phyloP scores from a whole-genome alignment of 2,797 vertebrate genomes.

The Chelmon rostratus region DNA sequence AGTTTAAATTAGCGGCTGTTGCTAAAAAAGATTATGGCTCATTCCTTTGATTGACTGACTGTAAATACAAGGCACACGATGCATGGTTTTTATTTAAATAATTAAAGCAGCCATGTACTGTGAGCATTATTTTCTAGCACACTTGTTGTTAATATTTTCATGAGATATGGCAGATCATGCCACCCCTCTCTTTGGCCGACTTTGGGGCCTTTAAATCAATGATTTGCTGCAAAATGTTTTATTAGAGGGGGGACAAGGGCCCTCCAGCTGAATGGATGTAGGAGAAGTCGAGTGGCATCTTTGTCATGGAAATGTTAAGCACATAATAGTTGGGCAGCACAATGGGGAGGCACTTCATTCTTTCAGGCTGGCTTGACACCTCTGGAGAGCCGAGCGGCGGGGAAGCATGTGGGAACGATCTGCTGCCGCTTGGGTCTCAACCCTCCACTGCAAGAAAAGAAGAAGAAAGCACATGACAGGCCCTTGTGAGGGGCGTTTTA shows the following conservation, averaged over 20 bases:
- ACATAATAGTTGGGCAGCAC: slow-evolving; percentile 98
- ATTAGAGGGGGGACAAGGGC: slow-evolving; percentile 94
- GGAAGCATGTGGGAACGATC: slow-evolving; percentile 99
- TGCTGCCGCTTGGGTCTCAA: slow-evolving; percentile 86
- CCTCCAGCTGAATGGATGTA: slow-evolving; percentile 96
- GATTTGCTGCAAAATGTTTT: slow-evolving; percentile 98
- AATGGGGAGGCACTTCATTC: slow-evolving; percentile 99
- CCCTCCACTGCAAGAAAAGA: slow-evolving; percentile 54
- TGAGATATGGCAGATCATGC: slow-evolving; percentile 27
- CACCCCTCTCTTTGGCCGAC: slow-evolving; percentile 25
- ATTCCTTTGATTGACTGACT: slow-evolving; percentile 6
- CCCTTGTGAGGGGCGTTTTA: slow-evolving; percentile 16
- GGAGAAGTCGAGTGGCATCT: slow-evolving; percentile 99
- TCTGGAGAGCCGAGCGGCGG: slow-evolving; percentile 96
- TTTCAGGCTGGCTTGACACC: slow-evolving; percentile 96
- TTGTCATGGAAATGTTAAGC: slow-evolving; percentile 99
- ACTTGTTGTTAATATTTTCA: slow-evolving; percentile 17
- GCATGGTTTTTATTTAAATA: not conserved
- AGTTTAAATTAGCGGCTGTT: not conserved
- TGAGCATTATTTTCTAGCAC: not conserved
- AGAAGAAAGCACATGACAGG: slow-evolving; percentile 60
- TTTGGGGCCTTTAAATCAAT: slow-evolving; percentile 90
- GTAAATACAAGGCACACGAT: not conserved
- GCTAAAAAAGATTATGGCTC: not conserved
- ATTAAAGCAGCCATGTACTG: not conserved